Evolutionary conservation across 1,140 invertebrate genomes (phyloP), one percentile per base, ranked within the genome.

Genomic region (Drosophila dunni): DNA sequence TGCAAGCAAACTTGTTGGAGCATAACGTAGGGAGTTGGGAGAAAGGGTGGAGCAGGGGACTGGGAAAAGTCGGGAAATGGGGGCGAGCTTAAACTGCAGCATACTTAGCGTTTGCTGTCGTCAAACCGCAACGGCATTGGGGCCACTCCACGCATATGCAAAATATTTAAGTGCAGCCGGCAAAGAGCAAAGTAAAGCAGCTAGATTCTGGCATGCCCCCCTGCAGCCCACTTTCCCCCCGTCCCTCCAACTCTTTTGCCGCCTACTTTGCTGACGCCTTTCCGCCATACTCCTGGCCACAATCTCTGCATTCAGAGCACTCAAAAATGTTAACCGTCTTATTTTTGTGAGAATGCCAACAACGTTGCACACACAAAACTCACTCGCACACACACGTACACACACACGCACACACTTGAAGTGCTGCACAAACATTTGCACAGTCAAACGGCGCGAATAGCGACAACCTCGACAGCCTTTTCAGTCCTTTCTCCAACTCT

Each of bases 151-250:
- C 79, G 79, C 83, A 86, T 86, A 86, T 88, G 79, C 83, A 86
- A 82, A 86, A 86, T 86, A 81, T 86, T 86, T 86, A 88, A 86
- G 83, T 86, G 83, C 83, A 88, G 69, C 64, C 82, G 72, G 79
- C 83, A 86, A 73, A 88, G 79, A 86, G 83, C 79, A 88, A 83
- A 82, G 82, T 70, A 82, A 86, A 86, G 82, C 79, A 40, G 33
- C 36, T 56, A 40, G 11, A 56, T 40, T 56, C 36, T 20, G 15
- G 3, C 24, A 24, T 4, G 62, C 68, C 62, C n/a, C 20, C n/a
- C 13, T 24, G 17, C 50, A 34, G 9, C 10, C 48, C 40, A 15
- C 17, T 46, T 72, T 10, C 29, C 20, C 15, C 15, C 7, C 29
- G n/a, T n/a, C n/a, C n/a, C n/a, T n/a, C n/a, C 50, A 17, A 40